Evolutionary conservation across 2,888 invertebrate genomes (phyloP).

Genomic region (Polia nebulosa): DNA sequence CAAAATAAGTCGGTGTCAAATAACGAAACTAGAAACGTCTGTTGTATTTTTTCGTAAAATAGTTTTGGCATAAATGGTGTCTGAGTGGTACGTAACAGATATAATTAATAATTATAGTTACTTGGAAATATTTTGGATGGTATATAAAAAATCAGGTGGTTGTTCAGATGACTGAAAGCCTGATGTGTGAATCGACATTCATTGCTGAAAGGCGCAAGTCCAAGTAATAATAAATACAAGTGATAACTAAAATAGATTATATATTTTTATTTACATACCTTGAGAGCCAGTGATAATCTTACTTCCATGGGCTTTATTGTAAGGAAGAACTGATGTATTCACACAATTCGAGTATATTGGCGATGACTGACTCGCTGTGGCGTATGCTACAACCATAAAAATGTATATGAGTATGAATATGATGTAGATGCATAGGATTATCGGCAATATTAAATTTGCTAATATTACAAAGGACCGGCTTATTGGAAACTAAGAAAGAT

Average conservation of each 20-base stretch:
- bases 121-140: no score
- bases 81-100: no score
- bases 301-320: conserved; percentile 90
- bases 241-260: neutral
- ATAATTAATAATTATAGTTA: no score
- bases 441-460: neutral
- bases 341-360: conserved; percentile 89
- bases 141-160: no score
- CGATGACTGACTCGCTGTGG: conserved; percentile 84
- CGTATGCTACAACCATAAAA: conserved; percentile 79
- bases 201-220: no score
- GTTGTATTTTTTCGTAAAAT: no score
- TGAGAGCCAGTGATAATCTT: conserved; percentile 89
- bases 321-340: conserved; percentile 90
- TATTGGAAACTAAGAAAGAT: neutral
- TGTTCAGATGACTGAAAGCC: no score
- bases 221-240: no score
- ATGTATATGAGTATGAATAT: neutral
- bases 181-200: no score
- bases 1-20: no score
- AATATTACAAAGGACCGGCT: neutral
- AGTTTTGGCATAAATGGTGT: no score
- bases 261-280: conserved; percentile 76
- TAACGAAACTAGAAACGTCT: no score
- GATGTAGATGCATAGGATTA: neutral